A percentile compares a stretch with the other conserved stretches of the same genome.
Conservation (phyloP, 2,113 vertebrate genomes). For the Hydrolagus affinis region DNA sequence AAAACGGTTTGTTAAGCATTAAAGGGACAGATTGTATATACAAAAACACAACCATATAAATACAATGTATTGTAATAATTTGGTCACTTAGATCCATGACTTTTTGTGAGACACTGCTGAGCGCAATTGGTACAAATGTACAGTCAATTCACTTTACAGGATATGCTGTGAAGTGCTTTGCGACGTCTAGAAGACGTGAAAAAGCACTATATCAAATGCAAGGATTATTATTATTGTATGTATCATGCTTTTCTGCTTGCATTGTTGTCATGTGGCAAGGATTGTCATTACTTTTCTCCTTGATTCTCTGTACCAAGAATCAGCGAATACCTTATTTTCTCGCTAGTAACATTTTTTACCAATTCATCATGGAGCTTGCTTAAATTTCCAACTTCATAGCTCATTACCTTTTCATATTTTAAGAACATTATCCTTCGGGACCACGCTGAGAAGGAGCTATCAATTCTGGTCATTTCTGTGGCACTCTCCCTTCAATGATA, state of each 20-base stretch:
- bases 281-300: neutral
- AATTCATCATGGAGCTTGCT: neutral
- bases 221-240: no score
- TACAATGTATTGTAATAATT: neutral
- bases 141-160: no score
- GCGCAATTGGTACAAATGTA: no score
- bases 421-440: neutral
- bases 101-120: no score
- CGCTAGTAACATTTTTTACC: neutral
- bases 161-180: no score
- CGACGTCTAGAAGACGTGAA: no score
- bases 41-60: conserved; percentile 3
- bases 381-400: neutral
- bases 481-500: no score
- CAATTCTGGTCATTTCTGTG: no score
- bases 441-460: no score
- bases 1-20: neutral
- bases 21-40: neutral
- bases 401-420: neutral
- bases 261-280: neutral
- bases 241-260: neutral
- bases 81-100: no score
- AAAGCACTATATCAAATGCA: no score
- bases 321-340: neutral
- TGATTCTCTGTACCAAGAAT: neutral